Evolutionary conservation across 2,113 vertebrate genomes (phyloP), one percentile per base, ranked within the genome.

Genomic region (Podarcis raffonei): DNA sequence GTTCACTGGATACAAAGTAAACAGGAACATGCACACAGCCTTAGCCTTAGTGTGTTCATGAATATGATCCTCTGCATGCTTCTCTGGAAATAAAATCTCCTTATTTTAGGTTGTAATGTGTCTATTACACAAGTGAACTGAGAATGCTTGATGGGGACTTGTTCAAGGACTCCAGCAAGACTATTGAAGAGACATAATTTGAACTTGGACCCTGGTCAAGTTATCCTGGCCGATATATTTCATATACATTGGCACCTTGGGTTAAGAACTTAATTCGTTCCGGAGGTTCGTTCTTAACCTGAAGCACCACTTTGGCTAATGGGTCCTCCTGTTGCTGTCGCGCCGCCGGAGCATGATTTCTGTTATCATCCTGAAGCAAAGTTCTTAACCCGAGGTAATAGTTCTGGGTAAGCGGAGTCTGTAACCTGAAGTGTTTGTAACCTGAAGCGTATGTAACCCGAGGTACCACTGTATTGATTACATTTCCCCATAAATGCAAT

Each of bases 401-500:
- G 7, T 42, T 42, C 42, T 42, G 42, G 42, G 42, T 42, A 8
- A 42, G 42, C 7, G 6, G 42, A 42, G 6, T 42, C 42, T 42
- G 42, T 42, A 42, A 42, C 42, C 42, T 42, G 6, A 8, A 42
- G 6, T 6, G 6, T 42, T 8, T 42, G 42, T 42, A 42, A 42
- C 42, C 42, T 42, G 42, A 42, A 42, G 42, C 42, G 6, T 42
- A 42, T 42, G 42, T 42, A 42, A 42, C 42, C 42, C 42, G 6
- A 42, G 42, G 42, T 42, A 42, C 42, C 42, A 42, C 42, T 6
- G 6, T 42, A 30, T 88, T 86, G 59, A 37, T 13, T 25, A 32
- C 62, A 35, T 92, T 84, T 32, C 84, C 37, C 32, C 4, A 15
- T 76, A 78, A 65, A 6, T 93, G 81, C 85, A 81, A 65, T 3